These are phyloP conservation scores for Talpa occidentalis DNA, from an alignment of 2,113 vertebrate genomes.

Conservation along the genomic window DNA sequence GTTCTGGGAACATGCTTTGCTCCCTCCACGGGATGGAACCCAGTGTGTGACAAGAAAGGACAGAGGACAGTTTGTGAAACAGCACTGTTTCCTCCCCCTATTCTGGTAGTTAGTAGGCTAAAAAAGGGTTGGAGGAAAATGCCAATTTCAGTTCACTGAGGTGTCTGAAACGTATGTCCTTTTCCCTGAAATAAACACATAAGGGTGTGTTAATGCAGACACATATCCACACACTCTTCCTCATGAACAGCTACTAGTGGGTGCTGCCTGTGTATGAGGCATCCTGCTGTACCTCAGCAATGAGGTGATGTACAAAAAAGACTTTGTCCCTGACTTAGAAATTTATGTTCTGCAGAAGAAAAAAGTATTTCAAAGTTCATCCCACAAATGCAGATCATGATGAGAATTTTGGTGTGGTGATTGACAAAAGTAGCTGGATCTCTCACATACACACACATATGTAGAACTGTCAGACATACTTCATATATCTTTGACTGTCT, in stretches of 20 bases:
- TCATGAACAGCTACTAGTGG: not conserved
- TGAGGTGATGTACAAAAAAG: not conserved
- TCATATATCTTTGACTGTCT: not conserved
- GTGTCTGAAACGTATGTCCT: not conserved
- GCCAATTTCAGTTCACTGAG: not conserved
- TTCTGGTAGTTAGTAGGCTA: not conserved
- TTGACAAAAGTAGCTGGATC: not conserved
- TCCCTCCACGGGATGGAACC: rapidly evolving
- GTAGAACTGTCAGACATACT: not conserved
- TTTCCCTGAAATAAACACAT: not conserved
- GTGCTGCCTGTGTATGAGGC: not conserved
- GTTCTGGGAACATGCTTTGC: not conserved
- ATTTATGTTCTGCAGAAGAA: not conserved
- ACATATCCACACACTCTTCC: not conserved
- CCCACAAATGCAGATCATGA: not conserved
- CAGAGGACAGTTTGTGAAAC: not conserved
- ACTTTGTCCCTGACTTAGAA: not conserved
- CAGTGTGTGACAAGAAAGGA: not conserved
- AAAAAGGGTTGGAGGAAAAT: not conserved
- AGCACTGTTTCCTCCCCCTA: no score
- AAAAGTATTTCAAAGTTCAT: not conserved
- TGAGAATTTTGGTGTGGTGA: not conserved
- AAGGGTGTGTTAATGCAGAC: not conserved
- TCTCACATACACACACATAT: not conserved
- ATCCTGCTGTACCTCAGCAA: not conserved